phyloP scores from a whole-genome alignment of 2,113 vertebrate genomes.

The Stegostoma tigrinum region DNA sequence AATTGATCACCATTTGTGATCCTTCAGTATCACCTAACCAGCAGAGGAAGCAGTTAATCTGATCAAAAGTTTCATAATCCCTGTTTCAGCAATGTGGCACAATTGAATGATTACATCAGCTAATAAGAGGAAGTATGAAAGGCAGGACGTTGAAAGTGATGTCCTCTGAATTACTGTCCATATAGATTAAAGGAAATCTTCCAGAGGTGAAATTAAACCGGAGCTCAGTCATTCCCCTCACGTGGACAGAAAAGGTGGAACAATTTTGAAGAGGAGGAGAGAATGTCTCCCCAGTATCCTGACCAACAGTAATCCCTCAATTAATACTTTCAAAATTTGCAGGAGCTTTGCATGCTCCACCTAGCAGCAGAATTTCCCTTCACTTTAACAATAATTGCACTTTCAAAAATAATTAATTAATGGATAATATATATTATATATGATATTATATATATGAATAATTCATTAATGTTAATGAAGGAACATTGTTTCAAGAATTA shows the following conservation, averaged over 20 bases:
- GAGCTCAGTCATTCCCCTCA: background rate
- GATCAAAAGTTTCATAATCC: background rate
- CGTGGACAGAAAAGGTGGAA: background rate
- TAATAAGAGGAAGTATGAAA: background rate
- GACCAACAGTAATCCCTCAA: background rate
- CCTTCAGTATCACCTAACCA: background rate
- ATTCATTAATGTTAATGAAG: background rate
- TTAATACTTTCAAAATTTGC: background rate
- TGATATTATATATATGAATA: background rate
- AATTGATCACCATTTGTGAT: background rate
- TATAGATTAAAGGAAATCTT: background rate
- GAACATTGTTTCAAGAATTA: background rate
- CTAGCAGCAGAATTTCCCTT: background rate
- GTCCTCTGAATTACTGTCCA: background rate
- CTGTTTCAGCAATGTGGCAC: background rate
- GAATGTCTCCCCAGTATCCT: background rate
- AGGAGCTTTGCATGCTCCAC: background rate
- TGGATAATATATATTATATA: background rate
- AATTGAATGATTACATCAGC: background rate
- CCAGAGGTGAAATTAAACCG: too few species aligned
- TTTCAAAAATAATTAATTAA: background rate
- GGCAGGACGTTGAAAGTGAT: conserved; percentile 5
- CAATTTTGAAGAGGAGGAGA: background rate
- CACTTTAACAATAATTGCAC: background rate
- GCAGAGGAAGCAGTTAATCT: background rate